Evolutionary conservation across 1,140 invertebrate species (phyloP), one percentile per base, ranked within the genome.

Genomic region (Trichogramma pretiosum): DNA sequence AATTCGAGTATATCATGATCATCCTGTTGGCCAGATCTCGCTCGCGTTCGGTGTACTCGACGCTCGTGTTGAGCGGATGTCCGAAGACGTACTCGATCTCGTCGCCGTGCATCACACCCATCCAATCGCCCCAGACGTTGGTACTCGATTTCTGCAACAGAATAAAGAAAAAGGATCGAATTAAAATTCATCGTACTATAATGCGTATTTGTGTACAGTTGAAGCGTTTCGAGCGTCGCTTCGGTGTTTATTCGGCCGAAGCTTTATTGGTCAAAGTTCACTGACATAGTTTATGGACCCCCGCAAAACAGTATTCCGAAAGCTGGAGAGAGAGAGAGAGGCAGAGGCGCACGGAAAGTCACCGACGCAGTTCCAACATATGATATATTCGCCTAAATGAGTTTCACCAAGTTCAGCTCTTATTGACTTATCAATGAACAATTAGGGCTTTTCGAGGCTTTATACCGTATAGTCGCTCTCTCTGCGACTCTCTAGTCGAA

Each of bases 11-110:
- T 39, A 87, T 81, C 56, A 81, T 75, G 80, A 95, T 91, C 56
- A 95, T 91, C 59, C 84, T 80, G 41, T 80, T 74, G 55, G 89
- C 85, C 41, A 96, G 77, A 48, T 89, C 82, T 19, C 87, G 78
- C 68, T 94, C 93, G 35, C 82, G 76, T 8, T 80, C 77, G 56
- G 82, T 87, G 71, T 90, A 95, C 60, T 82, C 77, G 42, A 89
- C 70, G 21, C 86, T 87, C 68, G 77, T 79, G 72, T 92, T 90
- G 44, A 94, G 71, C 3, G 91, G 91, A 65, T 90, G 86, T 14
- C 93, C 93, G 61, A 97, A 97, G 42, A 95, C 87, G 70, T 94
- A 97, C 69, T 93, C 89, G 57, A 98, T 91, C 69, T 98, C 94
- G 63, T 96, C 92, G 3, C 88, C 93, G 60, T 98, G 94, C 78